Percentiles rank a stretch among this genome's conserved stretches.
Conservation (phyloP, 2,797 vertebrate genomes). For the Scomberomorus guttatus region DNA sequence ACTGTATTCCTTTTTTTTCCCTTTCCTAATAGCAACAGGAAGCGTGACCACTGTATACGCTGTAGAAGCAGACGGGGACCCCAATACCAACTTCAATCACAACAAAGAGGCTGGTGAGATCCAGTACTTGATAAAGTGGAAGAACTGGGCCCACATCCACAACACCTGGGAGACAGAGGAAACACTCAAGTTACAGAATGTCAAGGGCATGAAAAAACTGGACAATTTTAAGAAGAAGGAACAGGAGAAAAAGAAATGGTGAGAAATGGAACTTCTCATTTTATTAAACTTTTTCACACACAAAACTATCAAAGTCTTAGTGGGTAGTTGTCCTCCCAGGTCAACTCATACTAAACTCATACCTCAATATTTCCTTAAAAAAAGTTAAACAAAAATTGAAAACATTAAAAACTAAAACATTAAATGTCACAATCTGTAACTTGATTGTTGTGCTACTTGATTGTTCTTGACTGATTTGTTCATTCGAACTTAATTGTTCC, state of each 20-base stretch:
- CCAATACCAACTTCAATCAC: constrained; percentile 91
- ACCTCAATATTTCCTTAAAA: too few species aligned
- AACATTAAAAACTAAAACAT: not conserved
- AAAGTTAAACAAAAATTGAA: too few species aligned
- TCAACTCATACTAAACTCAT: too few species aligned
- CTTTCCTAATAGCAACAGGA: constrained; percentile 88
- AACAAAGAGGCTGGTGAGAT: constrained; percentile 91
- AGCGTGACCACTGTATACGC: constrained; percentile 97
- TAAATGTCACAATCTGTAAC: not conserved
- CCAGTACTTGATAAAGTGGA: constrained; percentile 99
- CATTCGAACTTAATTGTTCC: not conserved
- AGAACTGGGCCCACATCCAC: constrained; percentile 99
- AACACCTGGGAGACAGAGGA: constrained; percentile 99
- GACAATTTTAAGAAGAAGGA: constrained; percentile 99
- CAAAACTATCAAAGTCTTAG: too few species aligned
- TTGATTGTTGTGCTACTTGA: too few species aligned
- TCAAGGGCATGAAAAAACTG: constrained; percentile 98
- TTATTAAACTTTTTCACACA: not conserved
- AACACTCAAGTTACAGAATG: constrained; percentile 95
- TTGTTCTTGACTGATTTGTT: not conserved
- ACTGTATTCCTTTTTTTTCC: not conserved
- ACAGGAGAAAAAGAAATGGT: constrained; percentile 95
- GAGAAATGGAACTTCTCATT: constrained; percentile 27
- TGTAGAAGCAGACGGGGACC: constrained; percentile 96
- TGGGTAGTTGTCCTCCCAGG: too few species aligned